Conservation (phyloP, 2,888 invertebrate genomes). For the Rhingia campestris region DNA sequence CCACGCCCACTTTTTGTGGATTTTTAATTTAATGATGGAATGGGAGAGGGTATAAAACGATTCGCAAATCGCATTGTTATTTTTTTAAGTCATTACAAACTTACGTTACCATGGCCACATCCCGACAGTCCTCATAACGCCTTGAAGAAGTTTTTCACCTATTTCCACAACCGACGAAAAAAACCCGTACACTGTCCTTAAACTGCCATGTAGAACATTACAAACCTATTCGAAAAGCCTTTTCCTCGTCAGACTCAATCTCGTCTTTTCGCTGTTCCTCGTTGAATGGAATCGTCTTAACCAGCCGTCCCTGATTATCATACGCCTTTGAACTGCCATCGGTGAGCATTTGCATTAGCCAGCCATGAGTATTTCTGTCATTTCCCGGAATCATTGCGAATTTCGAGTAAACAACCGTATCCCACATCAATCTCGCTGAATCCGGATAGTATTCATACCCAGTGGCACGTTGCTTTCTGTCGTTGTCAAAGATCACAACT, state of each 20-base stretch:
- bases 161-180: no score
- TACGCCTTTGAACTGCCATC: constrained; percentile 16
- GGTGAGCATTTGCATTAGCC: constrained; percentile 7
- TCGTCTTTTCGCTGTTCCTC: neutral
- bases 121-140: no score
- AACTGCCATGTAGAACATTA: no score
- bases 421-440: neutral
- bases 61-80: no score
- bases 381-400: constrained; percentile 22
- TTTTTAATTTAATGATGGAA: no score
- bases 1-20: no score
- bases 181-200: no score
- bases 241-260: no score
- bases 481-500: constrained; percentile 23
- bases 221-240: constrained; percentile 15
- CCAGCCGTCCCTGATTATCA: constrained; percentile 5
- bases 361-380: constrained; percentile 18
- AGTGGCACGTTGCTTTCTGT: constrained; percentile 30
- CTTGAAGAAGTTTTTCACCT: no score
- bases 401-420: constrained; percentile 16
- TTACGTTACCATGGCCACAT: no score
- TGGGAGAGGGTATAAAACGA: no score
- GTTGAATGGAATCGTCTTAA: neutral
- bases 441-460: constrained; percentile 24
- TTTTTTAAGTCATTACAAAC: no score